Conservation (phyloP, 2,888 invertebrate genomes). For the Zaprionus obscuricornis region DNA sequence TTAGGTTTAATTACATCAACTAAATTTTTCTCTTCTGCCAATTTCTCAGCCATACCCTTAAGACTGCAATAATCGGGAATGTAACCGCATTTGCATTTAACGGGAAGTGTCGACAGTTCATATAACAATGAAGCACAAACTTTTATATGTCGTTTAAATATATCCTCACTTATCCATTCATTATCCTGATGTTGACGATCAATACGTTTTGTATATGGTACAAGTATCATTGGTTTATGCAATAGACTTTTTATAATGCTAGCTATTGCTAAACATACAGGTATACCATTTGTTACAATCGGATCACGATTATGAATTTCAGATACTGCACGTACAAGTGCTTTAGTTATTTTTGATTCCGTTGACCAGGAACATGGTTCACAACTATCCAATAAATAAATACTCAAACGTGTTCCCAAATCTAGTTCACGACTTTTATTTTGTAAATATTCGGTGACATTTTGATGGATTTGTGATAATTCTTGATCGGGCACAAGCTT, state of each 20-base stretch:
- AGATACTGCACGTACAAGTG: conserved; percentile 1
- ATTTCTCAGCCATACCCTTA: conserved; percentile 23
- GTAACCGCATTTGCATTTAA: conserved; percentile 39
- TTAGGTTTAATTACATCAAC: too few relatives aligned
- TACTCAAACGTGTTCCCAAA: conserved; percentile 14
- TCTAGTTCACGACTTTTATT: background rate
- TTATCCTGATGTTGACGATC: conserved; percentile 35
- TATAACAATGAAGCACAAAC: conserved; percentile 26
- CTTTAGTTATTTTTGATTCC: background rate
- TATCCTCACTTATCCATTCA: conserved; percentile 25
- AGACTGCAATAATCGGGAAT: conserved; percentile 39
- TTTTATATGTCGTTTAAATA: conserved; percentile 27
- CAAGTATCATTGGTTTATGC: conserved; percentile 32
- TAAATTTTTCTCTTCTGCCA: background rate
- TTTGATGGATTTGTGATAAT: background rate
- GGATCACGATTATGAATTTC: conserved; percentile 8
- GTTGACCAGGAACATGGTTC: conserved; percentile 28
- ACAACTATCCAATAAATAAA: conserved; percentile 20
- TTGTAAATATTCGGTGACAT: conserved; percentile 16
- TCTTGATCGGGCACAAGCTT: conserved; percentile 53
- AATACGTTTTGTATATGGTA: conserved; percentile 36
- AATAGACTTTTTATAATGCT: conserved; percentile 31
- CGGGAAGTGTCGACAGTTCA: conserved; percentile 25
- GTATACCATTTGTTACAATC: conserved; percentile 21
- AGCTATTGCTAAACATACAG: conserved; percentile 45